Conservation (phyloP, 1,140 invertebrate genomes). For the Littorina saxatilis region DNA sequence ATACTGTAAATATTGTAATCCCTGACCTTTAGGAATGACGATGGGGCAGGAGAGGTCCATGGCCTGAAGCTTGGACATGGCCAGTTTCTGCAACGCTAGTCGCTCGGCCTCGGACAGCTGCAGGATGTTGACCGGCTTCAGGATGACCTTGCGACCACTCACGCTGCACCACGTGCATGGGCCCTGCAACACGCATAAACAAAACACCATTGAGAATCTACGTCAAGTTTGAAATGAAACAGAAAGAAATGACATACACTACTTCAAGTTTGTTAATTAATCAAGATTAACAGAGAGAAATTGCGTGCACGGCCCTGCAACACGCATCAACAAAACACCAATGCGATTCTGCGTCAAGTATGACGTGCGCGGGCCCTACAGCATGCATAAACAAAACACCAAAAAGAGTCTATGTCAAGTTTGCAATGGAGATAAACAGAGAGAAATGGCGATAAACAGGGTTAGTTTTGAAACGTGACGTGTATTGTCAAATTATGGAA, state of each 20-base stretch:
- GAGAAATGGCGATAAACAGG: not conserved
- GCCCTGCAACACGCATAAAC: slow-evolving; percentile 79
- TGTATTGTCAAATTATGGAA: not conserved
- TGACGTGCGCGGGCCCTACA: not conserved
- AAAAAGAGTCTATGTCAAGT: not conserved
- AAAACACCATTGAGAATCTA: not conserved
- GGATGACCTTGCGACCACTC: slow-evolving; percentile 84
- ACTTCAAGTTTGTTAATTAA: not conserved
- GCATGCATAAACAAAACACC: not conserved
- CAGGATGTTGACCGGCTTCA: slow-evolving; percentile 84
- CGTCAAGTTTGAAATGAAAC: not conserved
- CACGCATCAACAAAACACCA: not conserved
- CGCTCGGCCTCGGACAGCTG: slow-evolving; percentile 88
- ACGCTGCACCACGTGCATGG: slow-evolving; percentile 89
- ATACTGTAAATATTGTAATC: too few relatives aligned
- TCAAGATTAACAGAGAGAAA: not conserved
- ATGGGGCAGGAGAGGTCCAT: slow-evolving; percentile 89
- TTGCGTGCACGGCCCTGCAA: too few relatives aligned
- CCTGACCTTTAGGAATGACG: slow-evolving; percentile 82
- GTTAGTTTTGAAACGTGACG: not conserved
- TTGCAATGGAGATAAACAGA: not conserved
- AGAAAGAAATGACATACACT: not conserved
- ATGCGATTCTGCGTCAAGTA: too few relatives aligned
- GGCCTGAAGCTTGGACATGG: slow-evolving; percentile 90
- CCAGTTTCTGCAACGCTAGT: slow-evolving; percentile 87